Conservation (phyloP, 30 jellyfish, hydroid and myxozoan species). For the Euphysa ruthae region DNA sequence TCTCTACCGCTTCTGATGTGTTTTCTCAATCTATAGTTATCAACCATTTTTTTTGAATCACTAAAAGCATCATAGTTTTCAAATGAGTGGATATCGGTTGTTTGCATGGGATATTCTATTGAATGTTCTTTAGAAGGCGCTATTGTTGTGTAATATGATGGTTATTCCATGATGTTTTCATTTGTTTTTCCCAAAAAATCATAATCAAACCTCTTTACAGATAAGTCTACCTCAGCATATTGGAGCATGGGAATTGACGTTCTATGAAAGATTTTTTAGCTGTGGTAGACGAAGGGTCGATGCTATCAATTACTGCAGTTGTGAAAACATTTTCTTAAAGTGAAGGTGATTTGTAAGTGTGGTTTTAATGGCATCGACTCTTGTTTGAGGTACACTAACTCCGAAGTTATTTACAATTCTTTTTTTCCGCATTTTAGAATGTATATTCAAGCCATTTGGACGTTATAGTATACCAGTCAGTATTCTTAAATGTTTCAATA, state of each 20-base stretch:
- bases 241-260: background rate
- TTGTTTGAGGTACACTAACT: background rate
- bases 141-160: background rate
- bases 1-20: background rate
- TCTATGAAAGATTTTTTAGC: background rate
- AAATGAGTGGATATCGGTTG: background rate
- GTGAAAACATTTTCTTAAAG: background rate
- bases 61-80: background rate
- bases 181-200: background rate
- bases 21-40: background rate
- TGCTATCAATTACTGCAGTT: background rate
- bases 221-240: background rate
- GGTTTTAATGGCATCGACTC: slow-evolving; percentile 1
- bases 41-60: too few relatives aligned
- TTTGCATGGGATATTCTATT: background rate
- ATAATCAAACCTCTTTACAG: background rate
- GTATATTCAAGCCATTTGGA: background rate
- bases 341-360: background rate
- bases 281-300: background rate
- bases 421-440: background rate
- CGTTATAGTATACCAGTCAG: too few relatives aligned
- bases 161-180: background rate
- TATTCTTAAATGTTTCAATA: too few relatives aligned
- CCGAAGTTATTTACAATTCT: background rate
- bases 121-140: background rate